Evolutionary conservation across 2,888 invertebrate genomes (phyloP).

Genomic region (Chrysolina haemoptera): DNA sequence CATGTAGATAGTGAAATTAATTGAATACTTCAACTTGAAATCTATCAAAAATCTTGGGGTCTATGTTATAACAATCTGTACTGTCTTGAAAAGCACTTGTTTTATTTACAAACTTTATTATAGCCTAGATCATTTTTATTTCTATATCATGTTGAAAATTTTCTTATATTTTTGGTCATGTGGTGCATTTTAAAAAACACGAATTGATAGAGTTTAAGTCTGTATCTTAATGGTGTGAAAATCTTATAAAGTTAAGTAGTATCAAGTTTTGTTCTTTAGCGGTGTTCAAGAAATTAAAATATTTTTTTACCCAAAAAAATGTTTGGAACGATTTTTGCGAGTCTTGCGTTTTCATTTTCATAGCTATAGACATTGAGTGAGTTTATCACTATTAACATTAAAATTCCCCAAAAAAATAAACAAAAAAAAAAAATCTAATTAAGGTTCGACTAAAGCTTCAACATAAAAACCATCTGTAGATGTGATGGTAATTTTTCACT

Average conservation of each 20-base stretch:
- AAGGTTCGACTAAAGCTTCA: conserved; percentile 34
- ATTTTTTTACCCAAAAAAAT: conserved; percentile 20
- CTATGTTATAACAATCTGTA: no score
- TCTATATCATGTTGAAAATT: no score
- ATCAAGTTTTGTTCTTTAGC: conserved; percentile 2
- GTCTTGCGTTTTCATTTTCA: not conserved
- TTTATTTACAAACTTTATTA: no score
- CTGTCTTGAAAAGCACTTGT: no score
- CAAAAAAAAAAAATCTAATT: conserved; percentile 32
- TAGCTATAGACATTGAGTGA: not conserved
- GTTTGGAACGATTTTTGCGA: not conserved
- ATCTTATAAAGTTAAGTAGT: not conserved
- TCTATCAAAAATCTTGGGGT: no score
- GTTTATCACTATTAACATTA: conserved; percentile 10
- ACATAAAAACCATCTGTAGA: conserved; percentile 34
- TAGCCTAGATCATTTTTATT: no score
- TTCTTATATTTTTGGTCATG: not conserved
- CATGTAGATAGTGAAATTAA: no score
- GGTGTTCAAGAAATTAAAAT: not conserved
- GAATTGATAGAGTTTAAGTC: conserved; percentile 8
- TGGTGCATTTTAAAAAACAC: conserved; percentile 6
- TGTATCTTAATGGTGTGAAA: not conserved
- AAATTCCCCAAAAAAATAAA: conserved; percentile 16
- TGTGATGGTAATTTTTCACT: conserved; percentile 48
- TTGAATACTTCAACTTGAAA: no score